Conservation (phyloP, 2,888 invertebrate genomes). For the Trachelus stipa region DNA sequence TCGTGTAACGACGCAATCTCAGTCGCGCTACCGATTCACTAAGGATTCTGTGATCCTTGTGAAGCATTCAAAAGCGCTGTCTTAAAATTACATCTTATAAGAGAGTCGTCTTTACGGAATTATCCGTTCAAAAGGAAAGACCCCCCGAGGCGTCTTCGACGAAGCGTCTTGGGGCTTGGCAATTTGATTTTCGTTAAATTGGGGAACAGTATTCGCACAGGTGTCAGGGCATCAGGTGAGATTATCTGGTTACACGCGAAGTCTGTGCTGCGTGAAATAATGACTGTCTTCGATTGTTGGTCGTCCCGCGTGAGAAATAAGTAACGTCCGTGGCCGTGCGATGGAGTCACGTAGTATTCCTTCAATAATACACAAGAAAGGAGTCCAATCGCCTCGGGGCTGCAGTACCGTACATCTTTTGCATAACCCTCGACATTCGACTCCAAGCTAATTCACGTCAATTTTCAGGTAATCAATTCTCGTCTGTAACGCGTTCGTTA, state of each 20-base stretch:
- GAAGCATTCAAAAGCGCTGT: neutral
- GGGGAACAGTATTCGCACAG: neutral
- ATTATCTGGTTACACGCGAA: neutral
- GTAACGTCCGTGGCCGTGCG: neutral
- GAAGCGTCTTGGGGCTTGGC: neutral
- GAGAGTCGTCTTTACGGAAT: neutral
- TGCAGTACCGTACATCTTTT: neutral
- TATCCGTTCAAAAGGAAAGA: neutral
- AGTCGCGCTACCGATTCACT: neutral
- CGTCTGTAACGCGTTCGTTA: constrained; percentile 14
- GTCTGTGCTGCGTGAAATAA: neutral
- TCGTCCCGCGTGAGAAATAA: constrained; percentile 17
- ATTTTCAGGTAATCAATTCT: constrained; percentile 29
- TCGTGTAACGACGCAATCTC: neutral
- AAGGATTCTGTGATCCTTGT: neutral
- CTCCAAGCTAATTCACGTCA: constrained; percentile 24
- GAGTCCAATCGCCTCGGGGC: neutral
- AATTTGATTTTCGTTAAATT: neutral
- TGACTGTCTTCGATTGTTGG: constrained; percentile 27
- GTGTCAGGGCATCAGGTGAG: neutral
- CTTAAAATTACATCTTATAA: neutral
- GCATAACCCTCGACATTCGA: neutral
- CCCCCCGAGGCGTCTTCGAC: neutral
- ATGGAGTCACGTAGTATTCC: no score
- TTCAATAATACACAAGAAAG: neutral